phyloP scores from a whole-genome alignment of 2,888 invertebrate species.

The Idaea dimidiata region DNA sequence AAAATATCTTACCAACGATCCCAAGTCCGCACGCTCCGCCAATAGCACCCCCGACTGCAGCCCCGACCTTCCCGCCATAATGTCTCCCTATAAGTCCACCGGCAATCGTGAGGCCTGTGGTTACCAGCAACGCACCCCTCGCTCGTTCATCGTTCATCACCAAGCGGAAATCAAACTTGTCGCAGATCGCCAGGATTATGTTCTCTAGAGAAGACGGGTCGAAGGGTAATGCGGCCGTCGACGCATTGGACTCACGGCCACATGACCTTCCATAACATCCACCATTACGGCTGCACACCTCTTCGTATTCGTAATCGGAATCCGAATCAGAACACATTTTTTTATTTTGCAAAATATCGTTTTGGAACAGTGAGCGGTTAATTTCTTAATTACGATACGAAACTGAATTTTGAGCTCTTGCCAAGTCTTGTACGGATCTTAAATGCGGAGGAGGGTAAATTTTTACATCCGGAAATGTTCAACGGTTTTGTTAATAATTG shows the following conservation, averaged over 20 bases:
- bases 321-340: conserved; percentile 32
- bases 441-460: not conserved
- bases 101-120: conserved; percentile 61
- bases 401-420: not conserved
- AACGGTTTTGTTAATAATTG: not conserved
- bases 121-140: conserved; percentile 52
- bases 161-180: conserved; percentile 65
- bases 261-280: too few relatives aligned
- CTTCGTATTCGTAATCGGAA: conserved; percentile 45
- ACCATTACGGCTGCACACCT: conserved; percentile 30
- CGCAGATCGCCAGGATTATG: conserved; percentile 57
- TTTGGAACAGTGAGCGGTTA: not conserved
- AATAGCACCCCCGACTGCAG: conserved; percentile 62
- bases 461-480: not conserved
- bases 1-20: conserved; percentile 51
- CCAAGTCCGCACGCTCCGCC: conserved; percentile 70
- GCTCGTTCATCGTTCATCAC: conserved; percentile 46
- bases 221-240: conserved; percentile 45
- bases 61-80: conserved; percentile 66
- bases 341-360: not conserved
- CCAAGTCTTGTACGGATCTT: not conserved
- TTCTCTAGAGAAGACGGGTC: conserved; percentile 56
- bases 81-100: conserved; percentile 64
- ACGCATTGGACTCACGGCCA: conserved; percentile 28
- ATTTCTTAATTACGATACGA: not conserved